Evolutionary conservation across 2,888 invertebrate species (phyloP), one percentile per base, ranked within the genome.

Genomic region (Synanthedon myopaeformis): DNA sequence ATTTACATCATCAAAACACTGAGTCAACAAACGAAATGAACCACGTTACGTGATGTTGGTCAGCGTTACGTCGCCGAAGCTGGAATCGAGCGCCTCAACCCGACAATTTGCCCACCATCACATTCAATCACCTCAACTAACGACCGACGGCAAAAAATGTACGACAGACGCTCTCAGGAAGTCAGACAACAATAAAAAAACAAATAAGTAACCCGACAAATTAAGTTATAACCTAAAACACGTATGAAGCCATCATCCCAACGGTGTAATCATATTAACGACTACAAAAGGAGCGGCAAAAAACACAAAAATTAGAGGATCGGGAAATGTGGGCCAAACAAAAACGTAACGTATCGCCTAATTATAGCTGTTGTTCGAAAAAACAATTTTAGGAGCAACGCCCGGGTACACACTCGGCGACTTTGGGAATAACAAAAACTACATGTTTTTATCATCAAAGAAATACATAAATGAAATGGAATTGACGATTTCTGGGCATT

Each of bases 221-320:
- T 87, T 87, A 87, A 87, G 87, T 87, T 87, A 86, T 86, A 87
- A 87, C 81, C 84, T 85, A 83, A 85, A 85, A 85, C 85, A 85
- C 83, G 87, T 86, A 87, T 86, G 85, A 86, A 87, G 87, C 86
- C 84, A 86, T 86, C 87, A 86, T 83, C 85, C 81, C 77, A 79
- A 84, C 80, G 82, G 81, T 85, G 84, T 87, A 87, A 87, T 87
- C 87, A 86, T 86, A 86, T 87, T 86, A 87, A 87, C 87, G 85
- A 86, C 85, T 85, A 86, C 86, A 86, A 86, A 87, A 86, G 85
- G 77, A 79, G 76, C 79, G 79, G 82, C 81, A 84, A 86, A 87
- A 87, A 86, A 84, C 74, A 74, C 70, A 82, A 80, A 87, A 87
- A 86, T 86, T 86, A 86, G 85, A 83, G 85, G 85, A 85, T 85